phyloP scores from a whole-genome alignment of 2,797 vertebrate genomes.

The Cossypha dichroa region DNA sequence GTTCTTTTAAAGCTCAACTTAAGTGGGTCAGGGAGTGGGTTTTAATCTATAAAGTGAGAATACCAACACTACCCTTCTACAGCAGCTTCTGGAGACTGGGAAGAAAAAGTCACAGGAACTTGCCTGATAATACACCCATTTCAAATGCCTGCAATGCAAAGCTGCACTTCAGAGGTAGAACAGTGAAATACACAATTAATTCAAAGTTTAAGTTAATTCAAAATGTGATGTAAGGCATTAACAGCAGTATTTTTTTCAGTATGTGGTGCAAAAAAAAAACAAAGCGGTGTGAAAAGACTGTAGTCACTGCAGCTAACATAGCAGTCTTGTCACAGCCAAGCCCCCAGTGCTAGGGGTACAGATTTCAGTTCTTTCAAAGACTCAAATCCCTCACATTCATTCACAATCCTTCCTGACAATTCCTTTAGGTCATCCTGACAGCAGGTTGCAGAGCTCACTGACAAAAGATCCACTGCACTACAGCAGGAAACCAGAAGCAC shows the following conservation, averaged over 20 bases:
- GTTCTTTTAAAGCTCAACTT: background rate
- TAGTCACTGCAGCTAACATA: background rate
- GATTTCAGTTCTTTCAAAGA: background rate
- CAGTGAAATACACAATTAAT: background rate
- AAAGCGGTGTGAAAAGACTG: background rate
- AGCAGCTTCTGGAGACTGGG: background rate
- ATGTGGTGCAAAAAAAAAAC: background rate
- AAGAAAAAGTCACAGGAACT: background rate
- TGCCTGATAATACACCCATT: background rate
- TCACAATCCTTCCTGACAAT: background rate
- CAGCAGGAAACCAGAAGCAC: background rate
- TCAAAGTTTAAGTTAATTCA: background rate
- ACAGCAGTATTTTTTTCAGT: background rate
- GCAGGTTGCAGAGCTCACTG: background rate
- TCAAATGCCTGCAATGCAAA: background rate
- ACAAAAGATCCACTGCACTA: background rate
- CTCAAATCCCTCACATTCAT: background rate
- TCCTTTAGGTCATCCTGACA: background rate
- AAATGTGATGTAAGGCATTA: background rate
- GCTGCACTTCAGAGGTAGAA: background rate
- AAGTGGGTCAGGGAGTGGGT: background rate
- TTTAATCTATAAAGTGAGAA: background rate
- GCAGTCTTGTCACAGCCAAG: background rate
- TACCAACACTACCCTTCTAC: background rate
- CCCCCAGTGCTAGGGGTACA: fast-evolving